Percentiles rank a stretch among this genome's conserved stretches.
Conservation (phyloP, 2,113 vertebrate genomes). For the Aldabrachelys gigantea region DNA sequence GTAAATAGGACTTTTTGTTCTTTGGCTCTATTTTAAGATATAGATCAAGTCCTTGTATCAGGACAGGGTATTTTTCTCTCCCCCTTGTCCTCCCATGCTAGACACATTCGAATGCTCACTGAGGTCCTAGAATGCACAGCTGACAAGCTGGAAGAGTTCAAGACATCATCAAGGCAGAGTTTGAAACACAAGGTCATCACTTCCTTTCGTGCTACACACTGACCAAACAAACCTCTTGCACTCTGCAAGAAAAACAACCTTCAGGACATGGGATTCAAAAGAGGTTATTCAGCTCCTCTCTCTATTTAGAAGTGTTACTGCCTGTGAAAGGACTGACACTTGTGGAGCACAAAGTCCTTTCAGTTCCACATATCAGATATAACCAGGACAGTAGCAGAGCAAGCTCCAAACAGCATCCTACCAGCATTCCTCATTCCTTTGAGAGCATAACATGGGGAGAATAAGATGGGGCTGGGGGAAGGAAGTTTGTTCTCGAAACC, state of each 20-base stretch:
- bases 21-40: neutral
- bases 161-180: rapidly evolving
- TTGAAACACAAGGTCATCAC: rapidly evolving
- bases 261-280: rapidly evolving
- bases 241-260: rapidly evolving
- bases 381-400: too few relatives aligned
- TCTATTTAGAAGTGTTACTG: neutral
- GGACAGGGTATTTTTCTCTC: neutral
- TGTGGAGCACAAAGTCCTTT: neutral
- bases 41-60: neutral
- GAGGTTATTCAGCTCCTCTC: neutral
- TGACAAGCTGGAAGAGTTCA: neutral
- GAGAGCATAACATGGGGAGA: neutral
- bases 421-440: neutral
- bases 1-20: neutral
- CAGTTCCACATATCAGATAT: rapidly evolving
- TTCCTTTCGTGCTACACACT: rapidly evolving
- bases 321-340: neutral
- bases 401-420: neutral
- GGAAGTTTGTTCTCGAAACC: neutral
- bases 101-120: neutral
- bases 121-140: rapidly evolving
- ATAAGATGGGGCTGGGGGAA: neutral
- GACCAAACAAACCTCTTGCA: neutral
- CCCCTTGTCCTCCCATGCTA: neutral